Conservation (phyloP, 2,888 invertebrate genomes). For the Eubasilissa splendida region DNA sequence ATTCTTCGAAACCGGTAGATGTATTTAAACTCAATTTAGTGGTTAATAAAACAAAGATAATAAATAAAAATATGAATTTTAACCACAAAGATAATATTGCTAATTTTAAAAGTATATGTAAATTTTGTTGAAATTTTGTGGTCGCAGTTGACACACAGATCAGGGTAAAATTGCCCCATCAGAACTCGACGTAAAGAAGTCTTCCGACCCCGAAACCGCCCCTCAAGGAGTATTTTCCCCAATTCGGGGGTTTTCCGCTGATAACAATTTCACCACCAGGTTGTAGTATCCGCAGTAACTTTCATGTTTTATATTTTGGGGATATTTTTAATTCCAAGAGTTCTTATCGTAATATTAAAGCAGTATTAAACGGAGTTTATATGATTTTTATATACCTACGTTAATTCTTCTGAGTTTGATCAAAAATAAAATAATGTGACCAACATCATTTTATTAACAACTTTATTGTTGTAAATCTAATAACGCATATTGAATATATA, state of each 20-base stretch:
- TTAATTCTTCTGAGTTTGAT: constrained; percentile 20
- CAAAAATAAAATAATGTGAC: background rate
- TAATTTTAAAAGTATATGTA: too few relatives aligned
- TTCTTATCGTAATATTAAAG: constrained; percentile 39
- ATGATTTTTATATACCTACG: constrained; percentile 43
- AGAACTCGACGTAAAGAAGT: constrained; percentile 36
- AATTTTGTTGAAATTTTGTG: too few relatives aligned
- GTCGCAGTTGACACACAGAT: background rate
- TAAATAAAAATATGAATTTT: too few relatives aligned
- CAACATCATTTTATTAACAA: too few relatives aligned
- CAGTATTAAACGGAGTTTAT: constrained; percentile 19
- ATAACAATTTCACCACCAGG: constrained; percentile 44
- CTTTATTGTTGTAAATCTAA: too few relatives aligned
- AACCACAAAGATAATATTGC: too few relatives aligned
- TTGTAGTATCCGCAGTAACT: constrained; percentile 34
- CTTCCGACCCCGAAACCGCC: constrained; percentile 35
- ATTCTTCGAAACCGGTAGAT: too few relatives aligned
- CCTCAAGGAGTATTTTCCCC: constrained; percentile 51
- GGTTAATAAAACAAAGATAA: too few relatives aligned
- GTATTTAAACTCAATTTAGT: too few relatives aligned
- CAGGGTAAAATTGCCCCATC: constrained; percentile 23
- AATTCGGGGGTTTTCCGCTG: constrained; percentile 49
- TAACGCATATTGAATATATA: too few relatives aligned
- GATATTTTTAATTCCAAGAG: constrained; percentile 24
- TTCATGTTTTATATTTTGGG: constrained; percentile 39